Percentiles rank a stretch among this genome's conserved stretches.
Evolutionary conservation across 2,113 vertebrate genomes (phyloP).

Genomic region (Entosphenus tridentatus): DNA sequence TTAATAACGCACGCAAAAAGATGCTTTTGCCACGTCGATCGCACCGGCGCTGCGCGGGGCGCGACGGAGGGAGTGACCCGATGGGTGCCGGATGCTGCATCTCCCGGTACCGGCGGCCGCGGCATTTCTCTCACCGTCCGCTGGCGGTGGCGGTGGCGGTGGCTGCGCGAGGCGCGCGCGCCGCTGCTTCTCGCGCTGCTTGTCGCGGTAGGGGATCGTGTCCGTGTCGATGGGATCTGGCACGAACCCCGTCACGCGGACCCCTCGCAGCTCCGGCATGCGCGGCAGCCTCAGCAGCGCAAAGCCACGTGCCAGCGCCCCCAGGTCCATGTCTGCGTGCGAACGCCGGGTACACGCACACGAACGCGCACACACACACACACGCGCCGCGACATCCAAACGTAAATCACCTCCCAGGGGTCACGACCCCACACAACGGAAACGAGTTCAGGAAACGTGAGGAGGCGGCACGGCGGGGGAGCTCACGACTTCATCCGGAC

Average conservation of each 20-base stretch:
- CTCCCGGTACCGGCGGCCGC: too few species aligned
- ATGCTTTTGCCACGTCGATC: too few species aligned
- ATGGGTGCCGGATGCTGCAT: too few species aligned
- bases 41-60: too few species aligned
- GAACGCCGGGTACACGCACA: not conserved
- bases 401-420: not conserved
- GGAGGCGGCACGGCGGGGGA: too few species aligned
- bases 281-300: constrained; percentile 62
- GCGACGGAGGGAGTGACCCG: too few species aligned
- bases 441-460: too few species aligned
- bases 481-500: too few species aligned
- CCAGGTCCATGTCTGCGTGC: constrained; percentile 54
- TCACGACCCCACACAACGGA: too few species aligned
- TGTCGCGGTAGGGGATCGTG: constrained; percentile 67
- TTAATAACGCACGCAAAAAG: too few species aligned
- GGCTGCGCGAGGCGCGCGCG: constrained; percentile 31
- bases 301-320: constrained; percentile 47
- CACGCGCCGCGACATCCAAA: not conserved
- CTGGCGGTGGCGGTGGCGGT: too few species aligned
- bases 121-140: too few species aligned
- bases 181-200: constrained; percentile 54
- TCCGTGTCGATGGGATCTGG: constrained; percentile 39
- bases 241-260: constrained; percentile 37
- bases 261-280: constrained; percentile 74
- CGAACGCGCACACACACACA: not conserved